Conservation (phyloP, 2,113 vertebrate genomes). For the Ahaetulla prasina region DNA sequence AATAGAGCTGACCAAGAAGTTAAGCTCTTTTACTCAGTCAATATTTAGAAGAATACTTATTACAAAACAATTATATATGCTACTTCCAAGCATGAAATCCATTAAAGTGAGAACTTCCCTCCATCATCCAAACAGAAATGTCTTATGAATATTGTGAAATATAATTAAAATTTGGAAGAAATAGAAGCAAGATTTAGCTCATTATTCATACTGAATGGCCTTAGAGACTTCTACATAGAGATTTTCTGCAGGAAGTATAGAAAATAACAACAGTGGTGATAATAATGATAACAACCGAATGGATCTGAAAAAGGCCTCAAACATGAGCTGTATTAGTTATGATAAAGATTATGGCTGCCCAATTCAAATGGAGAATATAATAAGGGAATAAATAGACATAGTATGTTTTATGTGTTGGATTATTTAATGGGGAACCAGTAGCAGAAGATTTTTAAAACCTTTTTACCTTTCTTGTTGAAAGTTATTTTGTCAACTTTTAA, state of each 20-base stretch:
- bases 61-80: not conserved
- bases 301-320: not conserved
- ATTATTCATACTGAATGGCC: not conserved
- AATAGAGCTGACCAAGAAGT: not conserved
- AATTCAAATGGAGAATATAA: not conserved
- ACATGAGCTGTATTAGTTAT: not conserved
- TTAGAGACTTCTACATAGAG: not conserved
- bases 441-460: not conserved
- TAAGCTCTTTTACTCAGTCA: not conserved
- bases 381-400: not conserved
- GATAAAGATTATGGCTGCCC: not conserved
- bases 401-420: not conserved
- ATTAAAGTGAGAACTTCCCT: rapidly evolving
- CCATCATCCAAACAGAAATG: not conserved
- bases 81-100: not conserved
- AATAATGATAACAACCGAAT: not conserved
- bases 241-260: not conserved
- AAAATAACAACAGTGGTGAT: not conserved
- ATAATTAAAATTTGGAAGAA: not conserved
- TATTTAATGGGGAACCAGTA: too few species aligned
- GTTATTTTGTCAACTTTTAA: not conserved
- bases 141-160: not conserved
- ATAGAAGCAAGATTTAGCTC: not conserved
- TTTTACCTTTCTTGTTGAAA: not conserved
- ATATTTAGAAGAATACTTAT: not conserved